phyloP scores from a whole-genome alignment of 2,797 vertebrate species.

The Miichthys miiuy region DNA sequence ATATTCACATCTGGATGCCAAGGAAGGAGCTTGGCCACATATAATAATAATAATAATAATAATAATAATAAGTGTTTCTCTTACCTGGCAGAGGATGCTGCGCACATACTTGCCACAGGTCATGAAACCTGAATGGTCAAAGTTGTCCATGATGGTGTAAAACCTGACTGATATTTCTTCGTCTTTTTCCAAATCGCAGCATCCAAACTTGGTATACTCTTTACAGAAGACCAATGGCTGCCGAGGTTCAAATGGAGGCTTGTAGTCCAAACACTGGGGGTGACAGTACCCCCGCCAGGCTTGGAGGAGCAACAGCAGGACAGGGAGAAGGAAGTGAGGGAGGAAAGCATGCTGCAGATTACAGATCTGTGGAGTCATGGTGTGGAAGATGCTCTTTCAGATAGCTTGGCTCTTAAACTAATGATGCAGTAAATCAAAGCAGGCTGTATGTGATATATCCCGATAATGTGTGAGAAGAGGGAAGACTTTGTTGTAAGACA shows the following conservation, averaged over 20 bases:
- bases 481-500: neutral
- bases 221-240: constrained; percentile 85
- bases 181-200: constrained; percentile 85
- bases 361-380: constrained; percentile 57
- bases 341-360: constrained; percentile 5
- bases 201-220: constrained; percentile 87
- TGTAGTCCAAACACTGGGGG: constrained; percentile 90
- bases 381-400: constrained; percentile 12
- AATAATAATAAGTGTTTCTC: constrained; percentile 12
- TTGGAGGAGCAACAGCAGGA: constrained; percentile 69
- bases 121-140: constrained; percentile 83
- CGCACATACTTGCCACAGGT: constrained; percentile 85
- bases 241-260: constrained; percentile 85
- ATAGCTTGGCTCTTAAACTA: neutral
- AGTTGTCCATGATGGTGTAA: constrained; percentile 83
- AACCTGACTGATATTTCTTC: constrained; percentile 77
- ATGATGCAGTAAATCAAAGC: constrained; percentile 5
- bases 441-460: constrained; percentile 16
- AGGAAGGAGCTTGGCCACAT: neutral
- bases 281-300: constrained; percentile 79
- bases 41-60: neutral
- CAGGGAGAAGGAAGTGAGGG: constrained; percentile 41
- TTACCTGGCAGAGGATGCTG: constrained; percentile 88
- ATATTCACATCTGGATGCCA: neutral
- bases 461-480: constrained; percentile 1